These are phyloP conservation scores for Eulimnadia texana DNA, from an alignment of 1,140 invertebrate species.

Conservation along the genomic window DNA sequence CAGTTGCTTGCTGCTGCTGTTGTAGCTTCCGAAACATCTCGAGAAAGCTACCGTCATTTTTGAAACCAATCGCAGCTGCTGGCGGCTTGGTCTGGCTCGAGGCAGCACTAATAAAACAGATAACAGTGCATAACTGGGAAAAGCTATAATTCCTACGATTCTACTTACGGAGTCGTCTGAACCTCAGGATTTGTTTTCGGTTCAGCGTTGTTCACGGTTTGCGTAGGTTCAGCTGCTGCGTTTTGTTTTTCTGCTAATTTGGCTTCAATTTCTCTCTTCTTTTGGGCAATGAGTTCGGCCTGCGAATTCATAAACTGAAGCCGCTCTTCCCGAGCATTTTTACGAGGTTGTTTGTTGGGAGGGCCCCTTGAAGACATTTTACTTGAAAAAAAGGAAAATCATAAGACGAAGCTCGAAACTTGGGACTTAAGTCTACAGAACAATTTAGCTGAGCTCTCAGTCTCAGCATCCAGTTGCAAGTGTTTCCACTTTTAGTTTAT, in stretches of 20 bases:
- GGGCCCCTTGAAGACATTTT: conserved; percentile 9
- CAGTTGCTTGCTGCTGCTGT: conserved; percentile 4
- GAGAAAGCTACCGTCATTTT: conserved; percentile 25
- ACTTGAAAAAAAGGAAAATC: not conserved
- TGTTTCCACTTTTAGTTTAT: too few relatives aligned
- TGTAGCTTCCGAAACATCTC: conserved; percentile 24
- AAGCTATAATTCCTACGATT: too few relatives aligned
- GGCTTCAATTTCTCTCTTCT: conserved; percentile 14
- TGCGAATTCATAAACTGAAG: conserved; percentile 14
- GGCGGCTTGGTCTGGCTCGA: too few relatives aligned
- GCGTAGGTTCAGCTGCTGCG: not conserved
- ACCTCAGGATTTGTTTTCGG: not conserved
- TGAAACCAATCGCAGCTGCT: conserved; percentile 17
- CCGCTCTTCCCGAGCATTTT: conserved; percentile 8
- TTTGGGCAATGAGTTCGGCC: conserved; percentile 11
- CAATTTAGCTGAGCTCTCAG: too few relatives aligned
- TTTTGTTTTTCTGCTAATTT: conserved; percentile 7
- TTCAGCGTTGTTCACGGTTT: not conserved
- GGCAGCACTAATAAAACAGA: too few relatives aligned
- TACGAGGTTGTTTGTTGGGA: conserved; percentile 7
- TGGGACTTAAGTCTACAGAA: too few relatives aligned
- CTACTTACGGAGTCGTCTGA: too few relatives aligned
- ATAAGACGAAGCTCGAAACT: too few relatives aligned
- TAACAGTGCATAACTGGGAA: too few relatives aligned
- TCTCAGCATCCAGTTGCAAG: too few relatives aligned